phyloP scores from a whole-genome alignment of 1,140 invertebrate species.

The Rhopalosiphum maidis region DNA sequence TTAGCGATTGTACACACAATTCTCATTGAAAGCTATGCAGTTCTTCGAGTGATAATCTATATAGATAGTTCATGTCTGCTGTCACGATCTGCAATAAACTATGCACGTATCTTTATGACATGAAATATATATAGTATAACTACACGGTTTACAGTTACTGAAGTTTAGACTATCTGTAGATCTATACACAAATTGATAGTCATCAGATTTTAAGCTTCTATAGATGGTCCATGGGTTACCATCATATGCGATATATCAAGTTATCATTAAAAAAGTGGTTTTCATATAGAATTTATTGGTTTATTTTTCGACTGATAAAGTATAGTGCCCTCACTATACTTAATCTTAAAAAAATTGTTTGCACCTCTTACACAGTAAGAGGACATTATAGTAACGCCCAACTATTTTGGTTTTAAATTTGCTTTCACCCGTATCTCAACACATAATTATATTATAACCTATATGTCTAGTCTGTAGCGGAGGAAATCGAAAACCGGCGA shows the following conservation, averaged over 20 bases:
- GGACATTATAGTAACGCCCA: too few species aligned
- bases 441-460: too few species aligned
- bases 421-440: too few species aligned
- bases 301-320: background rate
- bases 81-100: background rate
- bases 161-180: background rate
- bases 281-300: background rate
- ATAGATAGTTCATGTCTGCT: background rate
- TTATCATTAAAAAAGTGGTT: background rate
- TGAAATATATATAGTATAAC: too few species aligned
- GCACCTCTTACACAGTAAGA: background rate
- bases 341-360: background rate
- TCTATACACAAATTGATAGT: background rate
- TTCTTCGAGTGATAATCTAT: background rate
- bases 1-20: background rate
- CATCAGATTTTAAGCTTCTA: background rate
- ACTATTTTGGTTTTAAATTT: too few species aligned
- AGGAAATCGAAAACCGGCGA: background rate
- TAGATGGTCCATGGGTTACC: background rate
- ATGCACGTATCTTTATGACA: background rate
- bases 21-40: background rate
- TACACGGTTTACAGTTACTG: background rate
- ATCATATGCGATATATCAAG: too few species aligned
- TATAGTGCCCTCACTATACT: too few species aligned
- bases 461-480: too few species aligned